These are phyloP conservation scores for Tenthredo distinguenda DNA, from an alignment of 2,888 invertebrate species.

Conservation along the genomic window DNA sequence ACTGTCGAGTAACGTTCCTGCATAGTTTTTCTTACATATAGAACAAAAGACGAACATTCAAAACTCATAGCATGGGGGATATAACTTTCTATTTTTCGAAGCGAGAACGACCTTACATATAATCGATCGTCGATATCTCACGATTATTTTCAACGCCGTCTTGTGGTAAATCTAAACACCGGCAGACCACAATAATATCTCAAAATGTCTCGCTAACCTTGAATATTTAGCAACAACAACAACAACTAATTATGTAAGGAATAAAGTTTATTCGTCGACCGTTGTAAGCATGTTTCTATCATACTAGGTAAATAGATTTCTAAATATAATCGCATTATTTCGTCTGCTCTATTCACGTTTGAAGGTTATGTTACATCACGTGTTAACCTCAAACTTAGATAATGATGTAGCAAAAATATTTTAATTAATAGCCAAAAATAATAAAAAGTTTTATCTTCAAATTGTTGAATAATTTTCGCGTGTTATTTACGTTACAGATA, in stretches of 20 bases:
- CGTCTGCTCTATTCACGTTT: background rate
- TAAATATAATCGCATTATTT: background rate
- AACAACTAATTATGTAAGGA: conserved; percentile 34
- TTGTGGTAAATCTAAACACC: background rate
- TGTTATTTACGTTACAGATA: conserved; percentile 56
- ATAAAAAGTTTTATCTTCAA: background rate
- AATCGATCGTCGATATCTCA: conserved; percentile 10
- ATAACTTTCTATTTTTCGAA: background rate
- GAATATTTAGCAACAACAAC: conserved; percentile 17
- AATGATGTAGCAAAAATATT: conserved; percentile 1
- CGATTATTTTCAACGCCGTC: conserved; percentile 7
- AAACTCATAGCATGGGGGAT: background rate
- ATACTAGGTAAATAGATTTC: background rate
- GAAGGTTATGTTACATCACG: background rate
- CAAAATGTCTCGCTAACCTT: conserved; percentile 30
- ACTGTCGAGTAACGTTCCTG: background rate
- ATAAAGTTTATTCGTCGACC: background rate
- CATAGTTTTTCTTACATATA: background rate
- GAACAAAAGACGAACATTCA: conserved; percentile 6
- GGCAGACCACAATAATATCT: background rate
- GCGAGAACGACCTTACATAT: background rate
- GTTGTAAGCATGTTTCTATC: background rate
- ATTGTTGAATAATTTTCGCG: background rate
- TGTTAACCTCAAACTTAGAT: background rate
- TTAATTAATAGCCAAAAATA: background rate